Evolutionary conservation across 1,140 invertebrate genomes (phyloP).

Genomic region (Pantala flavescens): DNA sequence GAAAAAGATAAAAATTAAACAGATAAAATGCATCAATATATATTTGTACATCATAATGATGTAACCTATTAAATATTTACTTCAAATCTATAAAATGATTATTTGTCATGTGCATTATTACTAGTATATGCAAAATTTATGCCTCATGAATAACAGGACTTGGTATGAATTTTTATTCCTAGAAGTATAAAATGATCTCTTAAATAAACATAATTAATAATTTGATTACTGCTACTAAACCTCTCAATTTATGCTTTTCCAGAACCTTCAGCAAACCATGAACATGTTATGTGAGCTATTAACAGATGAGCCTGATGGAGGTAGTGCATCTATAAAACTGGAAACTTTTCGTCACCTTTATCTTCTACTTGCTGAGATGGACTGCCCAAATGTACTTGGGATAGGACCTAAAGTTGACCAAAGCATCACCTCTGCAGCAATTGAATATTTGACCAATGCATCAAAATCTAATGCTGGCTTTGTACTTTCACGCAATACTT

Average conservation of each 20-base stretch:
- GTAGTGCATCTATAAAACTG: conserved; percentile 57
- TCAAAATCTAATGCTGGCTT: conserved; percentile 31
- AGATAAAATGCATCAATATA: no score
- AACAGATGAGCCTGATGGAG: conserved; percentile 71
- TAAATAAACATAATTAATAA: no score
- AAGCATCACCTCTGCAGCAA: conserved; percentile 28
- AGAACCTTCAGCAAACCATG: conserved; percentile 69
- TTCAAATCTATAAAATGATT: no score
- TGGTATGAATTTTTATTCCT: no score
- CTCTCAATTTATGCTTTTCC: conserved; percentile 27
- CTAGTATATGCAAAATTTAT: no score
- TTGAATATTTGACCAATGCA: conserved; percentile 31
- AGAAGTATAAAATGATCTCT: no score
- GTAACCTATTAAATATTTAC: no score
- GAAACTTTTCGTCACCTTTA: conserved; percentile 56
- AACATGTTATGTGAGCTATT: conserved; percentile 67
- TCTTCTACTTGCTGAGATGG: conserved; percentile 54
- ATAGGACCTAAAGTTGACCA: conserved; percentile 31
- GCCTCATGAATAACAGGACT: no score
- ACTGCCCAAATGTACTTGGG: conserved; percentile 37
- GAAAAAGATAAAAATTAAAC: no score
- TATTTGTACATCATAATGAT: no score
- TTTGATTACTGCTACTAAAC: no score
- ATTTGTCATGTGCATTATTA: no score
- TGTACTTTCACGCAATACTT: conserved; percentile 33